Conservation (phyloP, 2,113 vertebrate genomes). For the Aviceda subcristata region DNA sequence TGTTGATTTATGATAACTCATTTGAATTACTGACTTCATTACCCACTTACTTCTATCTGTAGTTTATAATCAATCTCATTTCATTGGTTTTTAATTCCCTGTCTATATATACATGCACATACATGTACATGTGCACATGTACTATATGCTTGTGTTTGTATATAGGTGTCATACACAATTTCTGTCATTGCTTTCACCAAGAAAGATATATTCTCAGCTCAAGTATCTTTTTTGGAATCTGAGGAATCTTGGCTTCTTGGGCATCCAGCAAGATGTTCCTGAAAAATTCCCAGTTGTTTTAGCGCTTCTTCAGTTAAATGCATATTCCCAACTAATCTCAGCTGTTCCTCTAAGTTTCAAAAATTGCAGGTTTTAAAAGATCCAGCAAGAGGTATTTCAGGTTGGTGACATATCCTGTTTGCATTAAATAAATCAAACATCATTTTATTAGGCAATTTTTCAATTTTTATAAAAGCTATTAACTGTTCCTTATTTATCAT, state of each 20-base stretch:
- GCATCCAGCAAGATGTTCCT: neutral
- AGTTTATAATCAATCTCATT: neutral
- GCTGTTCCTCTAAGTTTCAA: neutral
- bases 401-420: slow-evolving; percentile 25
- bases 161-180: neutral
- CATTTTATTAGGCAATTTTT: slow-evolving; percentile 33
- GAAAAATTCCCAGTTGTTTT: neutral
- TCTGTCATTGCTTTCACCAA: neutral
- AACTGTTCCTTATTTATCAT: slow-evolving; percentile 45
- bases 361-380: neutral
- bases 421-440: slow-evolving; percentile 47
- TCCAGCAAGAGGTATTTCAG: slow-evolving; percentile 2
- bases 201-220: neutral
- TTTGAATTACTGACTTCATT: neutral
- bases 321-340: neutral
- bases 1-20: neutral
- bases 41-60: neutral
- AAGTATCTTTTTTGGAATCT: neutral
- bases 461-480: slow-evolving; percentile 46
- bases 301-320: neutral
- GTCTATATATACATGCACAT: neutral
- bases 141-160: neutral
- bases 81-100: neutral
- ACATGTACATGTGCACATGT: neutral
- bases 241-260: neutral